Conservation (phyloP, 2,888 invertebrate species). For the Incurvaria masculella region DNA sequence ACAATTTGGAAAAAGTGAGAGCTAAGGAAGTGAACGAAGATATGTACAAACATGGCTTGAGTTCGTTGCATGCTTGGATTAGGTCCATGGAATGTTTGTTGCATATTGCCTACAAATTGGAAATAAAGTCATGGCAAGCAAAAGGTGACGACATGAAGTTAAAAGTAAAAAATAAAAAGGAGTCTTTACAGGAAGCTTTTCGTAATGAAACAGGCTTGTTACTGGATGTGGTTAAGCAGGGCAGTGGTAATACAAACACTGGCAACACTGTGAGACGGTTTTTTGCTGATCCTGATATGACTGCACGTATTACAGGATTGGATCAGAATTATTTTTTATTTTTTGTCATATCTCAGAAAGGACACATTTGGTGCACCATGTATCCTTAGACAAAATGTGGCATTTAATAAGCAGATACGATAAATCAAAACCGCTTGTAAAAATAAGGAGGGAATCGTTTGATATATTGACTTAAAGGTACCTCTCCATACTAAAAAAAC, state of each 20-base stretch:
- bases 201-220: constrained; percentile 2
- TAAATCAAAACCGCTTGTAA: no score
- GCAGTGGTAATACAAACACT: constrained; percentile 4
- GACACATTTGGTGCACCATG: no score
- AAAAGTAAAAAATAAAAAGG: neutral
- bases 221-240: constrained; percentile 3
- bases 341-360: no score
- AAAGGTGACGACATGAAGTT: neutral
- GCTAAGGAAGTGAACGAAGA: neutral
- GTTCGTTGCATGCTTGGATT: constrained; percentile 9
- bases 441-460: no score
- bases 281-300: constrained; percentile 3
- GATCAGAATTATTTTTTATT: no score
- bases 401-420: no score
- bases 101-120: neutral
- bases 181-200: neutral
- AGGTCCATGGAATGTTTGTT: constrained; percentile 6
- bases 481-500: no score
- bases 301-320: constrained; percentile 3
- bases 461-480: no score
- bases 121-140: neutral
- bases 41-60: constrained; percentile 4
- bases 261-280: constrained; percentile 5
- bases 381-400: no score
- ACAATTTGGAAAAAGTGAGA: constrained; percentile 1